phyloP scores from a whole-genome alignment of 2,113 vertebrate genomes.

The Quiscalus mexicanus region DNA sequence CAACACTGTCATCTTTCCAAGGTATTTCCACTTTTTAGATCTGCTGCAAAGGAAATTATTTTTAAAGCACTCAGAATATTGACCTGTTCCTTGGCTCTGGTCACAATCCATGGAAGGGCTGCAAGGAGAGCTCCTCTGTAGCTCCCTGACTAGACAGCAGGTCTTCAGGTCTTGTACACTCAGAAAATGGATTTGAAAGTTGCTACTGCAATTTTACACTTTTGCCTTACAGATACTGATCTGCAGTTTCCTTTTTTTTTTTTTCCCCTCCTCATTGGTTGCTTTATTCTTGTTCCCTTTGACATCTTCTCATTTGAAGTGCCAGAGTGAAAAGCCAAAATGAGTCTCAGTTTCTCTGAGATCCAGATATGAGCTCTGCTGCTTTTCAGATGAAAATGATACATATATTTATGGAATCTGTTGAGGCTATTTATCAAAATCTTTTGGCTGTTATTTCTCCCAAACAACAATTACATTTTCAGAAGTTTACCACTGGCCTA shows the following conservation, averaged over 20 bases:
- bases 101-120: neutral
- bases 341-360: neutral
- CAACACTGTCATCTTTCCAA: neutral
- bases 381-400: neutral
- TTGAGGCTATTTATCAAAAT: neutral
- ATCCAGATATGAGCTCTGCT: neutral
- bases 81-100: neutral
- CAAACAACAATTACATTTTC: neutral
- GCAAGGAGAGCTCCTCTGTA: neutral
- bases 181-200: neutral
- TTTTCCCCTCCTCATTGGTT: neutral
- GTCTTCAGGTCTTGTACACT: neutral
- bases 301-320: neutral
- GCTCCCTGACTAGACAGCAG: neutral
- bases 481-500: neutral
- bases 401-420: neutral
- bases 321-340: neutral
- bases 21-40: neutral
- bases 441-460: neutral
- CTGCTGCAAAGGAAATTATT: neutral
- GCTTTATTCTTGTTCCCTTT: neutral
- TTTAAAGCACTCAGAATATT: neutral
- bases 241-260: neutral
- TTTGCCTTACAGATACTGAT: neutral
- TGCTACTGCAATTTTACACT: neutral